Evolutionary conservation across 30 jellyfish, hydroid and myxozoan genomes (phyloP), one percentile per base, ranked within the genome.

Genomic region (Catostylus mosaicus): DNA sequence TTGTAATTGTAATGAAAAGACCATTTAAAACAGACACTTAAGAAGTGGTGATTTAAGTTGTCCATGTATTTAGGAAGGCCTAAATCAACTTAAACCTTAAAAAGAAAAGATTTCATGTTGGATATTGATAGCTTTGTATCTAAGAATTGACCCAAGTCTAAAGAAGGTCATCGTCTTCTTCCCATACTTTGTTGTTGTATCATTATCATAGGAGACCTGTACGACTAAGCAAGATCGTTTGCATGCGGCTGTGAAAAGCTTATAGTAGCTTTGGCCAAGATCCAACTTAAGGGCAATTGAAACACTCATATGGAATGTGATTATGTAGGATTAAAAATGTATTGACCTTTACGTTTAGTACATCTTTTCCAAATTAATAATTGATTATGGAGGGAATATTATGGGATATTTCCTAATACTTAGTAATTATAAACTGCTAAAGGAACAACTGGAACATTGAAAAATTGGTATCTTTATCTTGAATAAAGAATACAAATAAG

Each of bases 171-270:
- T 52, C 30, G 63, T 3, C 38, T 26, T 16, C 71, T 16, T 23
- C 24, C 26, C 16, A 16, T 18, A 59, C 71, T 8, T 59, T 8
- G 16, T 22, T 22, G 2, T 59, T 23, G 19, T 52, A n/a, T 52
- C 67, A 52, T n/a, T 24, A 3, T 6, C 67, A 52, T 24, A 59
- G 24, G 32, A 59, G 71, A 22, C 36, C 2, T 3, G 1, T 19
- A 23, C 24, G 71, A 20, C 38, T 59, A 19, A 24, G 19, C 26
- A 23, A 19, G n/a, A 26, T 59, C 71, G 38, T 59, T 59, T 59
- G 38, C 71, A 59, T 24, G 43, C 80, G 80, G 80, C 80, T 68
- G 80, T 68, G 78, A 50, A 72, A 4, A 34, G 84, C 85, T 47
- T 57, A 74, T 29, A 26, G 51, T 30, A n/a, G 85, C 38, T 48